Evolutionary conservation across 1,140 invertebrate species (phyloP), one percentile per base, ranked within the genome.

Genomic region (Arctopsyche grandis): DNA sequence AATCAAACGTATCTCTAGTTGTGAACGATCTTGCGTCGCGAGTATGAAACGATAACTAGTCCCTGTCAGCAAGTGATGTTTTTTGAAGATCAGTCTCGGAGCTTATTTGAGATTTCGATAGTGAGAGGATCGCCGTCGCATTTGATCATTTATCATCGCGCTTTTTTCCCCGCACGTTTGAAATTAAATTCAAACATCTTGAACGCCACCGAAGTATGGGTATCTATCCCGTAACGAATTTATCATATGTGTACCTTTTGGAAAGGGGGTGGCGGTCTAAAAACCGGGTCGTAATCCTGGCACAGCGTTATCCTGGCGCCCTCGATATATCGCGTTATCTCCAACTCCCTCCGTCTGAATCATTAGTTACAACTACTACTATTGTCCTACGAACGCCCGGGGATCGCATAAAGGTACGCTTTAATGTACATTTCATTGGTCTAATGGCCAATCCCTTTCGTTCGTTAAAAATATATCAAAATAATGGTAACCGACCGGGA

Each of bases 391-490:
- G 48, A 75, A 63, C 69, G 78, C 19, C 44, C 9, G 71, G n/a
- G 73, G 73, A 75, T 56, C 52, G 73, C 56, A 75, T 58, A 24
- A 75, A 75, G 73, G 52, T 58, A 60, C 46, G 43, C 26, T 63
- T 77, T 71, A 80, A 80, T 80, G 79, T 52, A 60, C 26, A 43
- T 77, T 70, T 76, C 75, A 77, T 79, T 66, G 79, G 74, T 1
- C 79, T 80, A 80, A 80, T 80, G 69, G 79, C 75, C 48, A 56
- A 76, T 77, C 60, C 75, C 16, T 48, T 71, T 46, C 38, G 66
- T 76, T 70, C 69, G 79, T 80, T 80, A 76, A 71, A 76, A 76
- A 80, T 77, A 80, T 77, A 80, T 80, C 52, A 75, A 63, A 63
- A 46, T 70, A 60, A 38, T 71, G 43, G 44, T 21, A 71, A 70